Evolutionary conservation across 2,797 vertebrate species (phyloP).

Genomic region (Avahi laniger): DNA sequence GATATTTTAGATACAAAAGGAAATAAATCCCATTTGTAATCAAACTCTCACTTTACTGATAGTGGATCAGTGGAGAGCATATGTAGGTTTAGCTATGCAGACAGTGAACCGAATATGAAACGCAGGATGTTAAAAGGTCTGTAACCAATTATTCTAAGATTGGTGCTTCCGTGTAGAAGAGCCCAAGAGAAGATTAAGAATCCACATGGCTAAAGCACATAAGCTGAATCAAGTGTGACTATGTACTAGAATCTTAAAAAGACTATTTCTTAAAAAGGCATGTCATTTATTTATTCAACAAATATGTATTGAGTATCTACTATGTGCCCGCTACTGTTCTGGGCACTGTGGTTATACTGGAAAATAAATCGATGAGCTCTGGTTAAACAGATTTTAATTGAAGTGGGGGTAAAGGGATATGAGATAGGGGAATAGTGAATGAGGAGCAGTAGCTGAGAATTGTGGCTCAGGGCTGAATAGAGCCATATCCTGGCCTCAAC

Average conservation of each 20-base stretch:
- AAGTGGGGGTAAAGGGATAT: not conserved
- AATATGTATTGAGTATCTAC: not conserved
- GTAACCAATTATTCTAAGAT: conserved; percentile 51
- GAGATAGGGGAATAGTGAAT: not conserved
- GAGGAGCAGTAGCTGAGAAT: not conserved
- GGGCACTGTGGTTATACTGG: not conserved
- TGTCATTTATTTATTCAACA: not conserved
- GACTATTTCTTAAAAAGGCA: not conserved
- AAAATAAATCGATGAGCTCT: not conserved
- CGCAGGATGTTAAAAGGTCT: conserved; percentile 4
- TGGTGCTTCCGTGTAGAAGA: not conserved
- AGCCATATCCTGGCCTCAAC: not conserved
- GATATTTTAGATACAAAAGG: not conserved
- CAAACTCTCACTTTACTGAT: not conserved
- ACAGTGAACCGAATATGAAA: conserved; percentile 46
- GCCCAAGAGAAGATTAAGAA: conserved; percentile 18
- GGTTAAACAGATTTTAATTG: not conserved
- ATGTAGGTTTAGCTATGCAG: conserved; percentile 3
- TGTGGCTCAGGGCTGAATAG: not conserved
- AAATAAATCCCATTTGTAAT: not conserved
- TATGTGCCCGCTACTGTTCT: not conserved
- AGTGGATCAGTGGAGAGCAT: not conserved
- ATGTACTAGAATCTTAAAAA: conserved; percentile 29
- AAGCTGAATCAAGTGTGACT: not conserved
- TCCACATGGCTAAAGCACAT: not conserved